Evolutionary conservation across 2,888 invertebrate genomes (phyloP).

Genomic region (Brachyptera risi): DNA sequence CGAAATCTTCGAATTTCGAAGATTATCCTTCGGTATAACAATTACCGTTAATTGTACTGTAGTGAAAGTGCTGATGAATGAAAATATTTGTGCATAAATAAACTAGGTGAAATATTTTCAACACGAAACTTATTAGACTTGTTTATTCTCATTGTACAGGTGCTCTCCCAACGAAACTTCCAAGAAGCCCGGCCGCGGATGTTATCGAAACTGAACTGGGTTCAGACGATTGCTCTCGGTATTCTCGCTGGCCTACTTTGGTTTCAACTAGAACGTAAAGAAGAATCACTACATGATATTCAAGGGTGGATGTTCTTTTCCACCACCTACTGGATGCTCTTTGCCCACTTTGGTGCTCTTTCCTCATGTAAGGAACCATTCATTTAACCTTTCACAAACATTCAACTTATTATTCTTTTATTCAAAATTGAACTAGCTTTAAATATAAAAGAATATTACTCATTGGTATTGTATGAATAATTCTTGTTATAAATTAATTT

Average conservation of each 20-base stretch:
- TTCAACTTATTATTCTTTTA: too few species aligned
- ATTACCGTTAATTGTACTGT: too few species aligned
- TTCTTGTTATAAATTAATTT: too few species aligned
- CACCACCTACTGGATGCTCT: conserved; percentile 78
- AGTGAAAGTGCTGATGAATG: background rate
- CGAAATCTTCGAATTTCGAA: too few species aligned
- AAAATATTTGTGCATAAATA: background rate
- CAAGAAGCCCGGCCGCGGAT: conserved; percentile 70
- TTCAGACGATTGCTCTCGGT: conserved; percentile 68
- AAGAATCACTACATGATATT: conserved; percentile 70
- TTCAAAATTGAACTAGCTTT: too few species aligned
- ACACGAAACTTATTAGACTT: background rate
- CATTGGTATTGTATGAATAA: too few species aligned
- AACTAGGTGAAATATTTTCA: background rate
- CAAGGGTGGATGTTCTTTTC: conserved; percentile 84
- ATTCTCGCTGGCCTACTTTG: conserved; percentile 70
- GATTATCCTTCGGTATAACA: too few species aligned
- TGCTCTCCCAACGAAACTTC: conserved; percentile 70
- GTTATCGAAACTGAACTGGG: conserved; percentile 71
- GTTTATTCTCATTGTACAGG: conserved; percentile 40
- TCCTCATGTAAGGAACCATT: conserved; percentile 63
- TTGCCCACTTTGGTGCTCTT: conserved; percentile 71
- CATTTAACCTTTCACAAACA: background rate
- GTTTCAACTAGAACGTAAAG: conserved; percentile 71
- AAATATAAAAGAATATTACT: too few species aligned